Percentiles rank a stretch among this genome's conserved stretches.
These are phyloP conservation scores for Sesia bembeciformis DNA, from an alignment of 2,888 invertebrate genomes.

Conservation along the genomic window DNA sequence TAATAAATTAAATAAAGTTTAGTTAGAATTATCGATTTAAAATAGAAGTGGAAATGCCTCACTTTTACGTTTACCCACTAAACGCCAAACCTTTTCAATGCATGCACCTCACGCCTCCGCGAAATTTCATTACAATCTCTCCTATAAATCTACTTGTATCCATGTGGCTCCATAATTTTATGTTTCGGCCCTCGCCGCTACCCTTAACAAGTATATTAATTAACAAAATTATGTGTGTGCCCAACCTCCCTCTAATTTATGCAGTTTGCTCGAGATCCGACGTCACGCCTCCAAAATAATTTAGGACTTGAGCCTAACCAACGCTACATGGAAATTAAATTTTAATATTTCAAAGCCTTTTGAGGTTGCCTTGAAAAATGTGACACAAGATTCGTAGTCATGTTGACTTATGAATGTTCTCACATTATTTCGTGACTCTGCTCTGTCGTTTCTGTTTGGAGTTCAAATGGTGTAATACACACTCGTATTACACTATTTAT, in stretches of 20 bases:
- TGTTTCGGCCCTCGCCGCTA: not conserved
- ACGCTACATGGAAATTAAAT: conserved; percentile 26
- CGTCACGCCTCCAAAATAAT: conserved; percentile 25
- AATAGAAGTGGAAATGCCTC: too few species aligned
- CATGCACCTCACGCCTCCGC: not conserved
- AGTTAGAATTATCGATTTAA: too few species aligned
- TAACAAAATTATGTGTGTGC: conserved; percentile 14
- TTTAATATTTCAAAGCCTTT: conserved; percentile 25
- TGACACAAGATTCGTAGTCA: not conserved
- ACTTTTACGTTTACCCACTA: too few species aligned
- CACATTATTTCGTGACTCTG: too few species aligned
- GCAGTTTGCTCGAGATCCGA: conserved; percentile 14
- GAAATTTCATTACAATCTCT: not conserved
- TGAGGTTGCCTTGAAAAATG: not conserved
- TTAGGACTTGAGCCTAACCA: conserved; percentile 9
- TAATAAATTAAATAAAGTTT: too few species aligned
- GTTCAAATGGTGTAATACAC: too few species aligned
- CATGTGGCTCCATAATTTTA: not conserved
- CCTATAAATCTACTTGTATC: not conserved
- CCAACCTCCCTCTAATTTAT: conserved; percentile 1
- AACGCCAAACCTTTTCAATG: not conserved
- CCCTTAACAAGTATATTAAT: conserved; percentile 9
- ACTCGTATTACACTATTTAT: too few species aligned
- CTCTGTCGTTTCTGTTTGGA: too few species aligned
- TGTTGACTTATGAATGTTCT: not conserved